These are phyloP conservation scores for Pinctada fucata DNA, from an alignment of 2,888 invertebrate species.

Conservation along the genomic window DNA sequence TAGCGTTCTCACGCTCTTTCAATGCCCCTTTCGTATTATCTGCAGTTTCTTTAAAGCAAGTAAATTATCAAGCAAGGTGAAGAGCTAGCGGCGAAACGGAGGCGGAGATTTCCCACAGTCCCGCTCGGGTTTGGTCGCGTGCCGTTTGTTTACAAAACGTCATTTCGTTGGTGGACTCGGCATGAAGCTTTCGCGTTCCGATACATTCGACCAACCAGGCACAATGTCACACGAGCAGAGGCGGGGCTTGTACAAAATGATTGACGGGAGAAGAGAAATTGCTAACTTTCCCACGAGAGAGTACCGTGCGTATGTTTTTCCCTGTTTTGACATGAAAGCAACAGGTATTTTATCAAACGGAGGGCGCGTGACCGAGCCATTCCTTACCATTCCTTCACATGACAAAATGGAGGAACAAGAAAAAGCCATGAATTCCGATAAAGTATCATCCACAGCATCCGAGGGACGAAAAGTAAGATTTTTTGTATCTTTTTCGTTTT, in stretches of 20 bases:
- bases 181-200: conserved; percentile 9
- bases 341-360: not conserved
- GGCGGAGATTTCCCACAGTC: conserved; percentile 57
- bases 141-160: conserved; percentile 33
- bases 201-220: conserved; percentile 10
- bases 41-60: conserved; percentile 19
- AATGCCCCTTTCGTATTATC: conserved; percentile 29
- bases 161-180: not conserved
- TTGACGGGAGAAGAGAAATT: conserved; percentile 10
- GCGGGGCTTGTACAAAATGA: conserved; percentile 14
- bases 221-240: conserved; percentile 12
- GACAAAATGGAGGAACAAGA: conserved; percentile 15
- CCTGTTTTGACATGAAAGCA: conserved; percentile 5
- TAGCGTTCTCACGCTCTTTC: conserved; percentile 37
- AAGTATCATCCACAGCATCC: conserved; percentile 53
- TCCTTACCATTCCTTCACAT: conserved; percentile 9
- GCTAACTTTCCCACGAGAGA: conserved; percentile 35
- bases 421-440: conserved; percentile 36
- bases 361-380: conserved; percentile 5
- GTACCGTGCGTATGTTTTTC: conserved; percentile 17
- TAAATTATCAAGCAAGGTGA: conserved; percentile 25
- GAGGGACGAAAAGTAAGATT: conserved; percentile 54
- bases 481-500: not conserved
- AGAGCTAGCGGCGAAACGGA: conserved; percentile 13
- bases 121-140: conserved; percentile 41